These are phyloP conservation scores for Bhutanitis thaidina DNA, from an alignment of 2,888 invertebrate genomes.

Conservation along the genomic window DNA sequence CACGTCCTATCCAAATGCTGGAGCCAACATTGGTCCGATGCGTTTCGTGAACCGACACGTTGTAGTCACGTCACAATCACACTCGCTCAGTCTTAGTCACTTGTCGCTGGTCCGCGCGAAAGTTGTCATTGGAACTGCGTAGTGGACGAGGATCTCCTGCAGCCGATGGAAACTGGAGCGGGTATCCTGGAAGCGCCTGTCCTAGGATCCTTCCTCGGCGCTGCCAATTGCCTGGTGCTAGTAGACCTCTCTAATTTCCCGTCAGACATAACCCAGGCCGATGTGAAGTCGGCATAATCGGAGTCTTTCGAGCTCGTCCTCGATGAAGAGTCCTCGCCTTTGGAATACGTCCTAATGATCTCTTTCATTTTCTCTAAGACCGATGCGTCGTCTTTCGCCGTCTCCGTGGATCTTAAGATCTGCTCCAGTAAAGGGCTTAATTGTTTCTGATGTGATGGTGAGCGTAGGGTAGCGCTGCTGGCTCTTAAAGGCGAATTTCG, in stretches of 20 bases:
- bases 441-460: conserved; percentile 81
- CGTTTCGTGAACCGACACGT: conserved; percentile 1
- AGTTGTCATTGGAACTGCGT: conserved; percentile 67
- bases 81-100: conserved; percentile 31
- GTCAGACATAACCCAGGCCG: conserved; percentile 86
- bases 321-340: conserved; percentile 67
- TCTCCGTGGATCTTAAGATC: conserved; percentile 85
- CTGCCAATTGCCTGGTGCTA: conserved; percentile 73
- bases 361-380: conserved; percentile 88
- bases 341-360: conserved; percentile 70
- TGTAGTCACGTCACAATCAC: conserved; percentile 23
- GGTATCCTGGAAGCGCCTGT: conserved; percentile 68
- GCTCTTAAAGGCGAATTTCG: conserved; percentile 74
- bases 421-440: conserved; percentile 85
- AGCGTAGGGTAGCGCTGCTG: conserved; percentile 68
- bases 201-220: conserved; percentile 68
- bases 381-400: conserved; percentile 85
- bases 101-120: conserved; percentile 29
- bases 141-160: conserved; percentile 68
- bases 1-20: not conserved
- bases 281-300: conserved; percentile 84
- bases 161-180: conserved; percentile 66
- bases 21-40: conserved; percentile 9
- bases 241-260: conserved; percentile 82
- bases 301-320: conserved; percentile 77